phyloP scores from a whole-genome alignment of 2,888 invertebrate genomes.

The Synergus laeviventris region DNA sequence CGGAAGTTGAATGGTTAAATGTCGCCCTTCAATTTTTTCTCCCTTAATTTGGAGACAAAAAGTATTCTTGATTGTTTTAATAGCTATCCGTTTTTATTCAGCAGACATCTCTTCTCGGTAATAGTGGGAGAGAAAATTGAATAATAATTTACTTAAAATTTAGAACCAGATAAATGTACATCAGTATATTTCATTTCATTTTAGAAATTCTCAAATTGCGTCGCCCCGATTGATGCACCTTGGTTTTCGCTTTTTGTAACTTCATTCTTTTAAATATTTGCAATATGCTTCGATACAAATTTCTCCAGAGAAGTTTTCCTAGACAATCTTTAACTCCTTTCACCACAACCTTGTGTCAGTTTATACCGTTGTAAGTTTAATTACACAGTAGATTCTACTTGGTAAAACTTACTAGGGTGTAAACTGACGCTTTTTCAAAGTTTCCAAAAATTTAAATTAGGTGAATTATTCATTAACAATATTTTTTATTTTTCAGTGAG shows the following conservation, averaged over 20 bases:
- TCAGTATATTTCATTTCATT: too few species aligned
- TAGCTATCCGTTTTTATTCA: background rate
- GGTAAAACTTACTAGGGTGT: too few species aligned
- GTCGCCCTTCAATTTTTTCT: slow-evolving; percentile 42
- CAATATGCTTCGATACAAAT: slow-evolving; percentile 28
- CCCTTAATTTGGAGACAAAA: slow-evolving; percentile 11
- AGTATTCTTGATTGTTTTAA: background rate
- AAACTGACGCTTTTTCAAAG: too few species aligned
- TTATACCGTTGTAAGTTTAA: too few species aligned
- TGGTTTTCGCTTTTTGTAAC: slow-evolving; percentile 49
- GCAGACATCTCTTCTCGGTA: background rate
- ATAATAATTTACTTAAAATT: too few species aligned
- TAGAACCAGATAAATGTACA: too few species aligned
- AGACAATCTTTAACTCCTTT: too few species aligned
- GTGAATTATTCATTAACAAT: background rate
- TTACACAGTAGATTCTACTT: too few species aligned
- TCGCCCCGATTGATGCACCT: slow-evolving; percentile 61
- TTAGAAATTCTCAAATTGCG: too few species aligned
- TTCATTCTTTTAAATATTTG: slow-evolving; percentile 42
- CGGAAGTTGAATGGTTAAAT: slow-evolving; percentile 62
- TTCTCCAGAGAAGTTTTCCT: background rate
- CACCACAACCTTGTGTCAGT: too few species aligned
- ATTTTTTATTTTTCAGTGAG: slow-evolving; percentile 67
- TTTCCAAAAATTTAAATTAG: too few species aligned
- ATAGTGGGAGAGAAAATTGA: too few species aligned